phyloP scores from a whole-genome alignment of 2,797 vertebrate genomes.

The Tapera naevia region DNA sequence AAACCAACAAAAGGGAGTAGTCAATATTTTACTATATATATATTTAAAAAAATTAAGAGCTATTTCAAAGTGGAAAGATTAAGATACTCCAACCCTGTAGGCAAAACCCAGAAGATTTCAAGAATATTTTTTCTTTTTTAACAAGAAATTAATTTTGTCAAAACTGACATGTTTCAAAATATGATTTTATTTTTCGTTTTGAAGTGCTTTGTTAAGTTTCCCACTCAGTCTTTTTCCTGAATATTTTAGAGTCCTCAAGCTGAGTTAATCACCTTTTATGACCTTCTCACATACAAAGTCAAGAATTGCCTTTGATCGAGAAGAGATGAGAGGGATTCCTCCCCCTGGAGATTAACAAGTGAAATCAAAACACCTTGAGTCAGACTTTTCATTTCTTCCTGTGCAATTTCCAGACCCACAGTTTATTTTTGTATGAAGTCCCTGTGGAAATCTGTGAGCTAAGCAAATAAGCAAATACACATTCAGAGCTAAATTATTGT shows the following conservation, averaged over 20 bases:
- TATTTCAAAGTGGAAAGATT: neutral
- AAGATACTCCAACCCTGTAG: neutral
- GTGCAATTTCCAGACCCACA: neutral
- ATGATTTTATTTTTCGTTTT: neutral
- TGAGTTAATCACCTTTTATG: conserved; percentile 1
- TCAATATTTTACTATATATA: neutral
- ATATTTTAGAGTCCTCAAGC: neutral
- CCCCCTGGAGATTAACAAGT: neutral
- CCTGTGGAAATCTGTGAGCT: neutral
- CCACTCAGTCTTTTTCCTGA: neutral
- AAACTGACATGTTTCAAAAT: neutral
- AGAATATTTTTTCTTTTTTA: neutral
- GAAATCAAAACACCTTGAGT: conserved; percentile 9
- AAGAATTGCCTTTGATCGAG: neutral
- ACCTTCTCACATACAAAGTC: neutral
- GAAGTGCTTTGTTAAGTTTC: neutral
- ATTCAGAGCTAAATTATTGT: neutral
- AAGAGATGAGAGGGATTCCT: neutral
- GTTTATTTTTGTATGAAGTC: conserved; percentile 3
- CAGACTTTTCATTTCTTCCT: conserved; percentile 18
- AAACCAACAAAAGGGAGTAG: neutral
- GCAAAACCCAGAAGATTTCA: neutral
- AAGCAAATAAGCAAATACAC: conserved; percentile 44
- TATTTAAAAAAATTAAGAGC: rapidly evolving
- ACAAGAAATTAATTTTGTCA: neutral